A percentile compares a stretch with the other conserved stretches of the same genome.
phyloP scores from a whole-genome alignment of 2,113 vertebrate genomes.

The Cyprinodon brontotheroides region DNA sequence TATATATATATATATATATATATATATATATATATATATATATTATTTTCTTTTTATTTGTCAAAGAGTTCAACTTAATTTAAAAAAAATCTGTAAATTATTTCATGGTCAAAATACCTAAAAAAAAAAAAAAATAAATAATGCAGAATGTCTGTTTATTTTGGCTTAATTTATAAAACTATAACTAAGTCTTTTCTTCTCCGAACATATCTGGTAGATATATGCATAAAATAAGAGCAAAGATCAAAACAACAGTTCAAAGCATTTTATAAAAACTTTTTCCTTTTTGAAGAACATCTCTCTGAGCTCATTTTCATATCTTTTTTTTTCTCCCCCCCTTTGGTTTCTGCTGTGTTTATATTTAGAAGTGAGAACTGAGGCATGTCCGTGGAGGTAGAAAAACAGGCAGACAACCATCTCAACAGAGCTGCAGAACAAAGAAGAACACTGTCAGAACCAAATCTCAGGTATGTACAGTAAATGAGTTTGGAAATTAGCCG shows the following conservation, averaged over 20 bases:
- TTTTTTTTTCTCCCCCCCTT: not conserved
- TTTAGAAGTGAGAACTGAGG: conserved; percentile 44
- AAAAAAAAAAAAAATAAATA: too few relatives aligned
- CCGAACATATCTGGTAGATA: not conserved
- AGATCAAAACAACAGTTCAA: conserved; percentile 14
- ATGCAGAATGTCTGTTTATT: not conserved
- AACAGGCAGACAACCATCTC: conserved; percentile 18
- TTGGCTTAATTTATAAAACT: not conserved
- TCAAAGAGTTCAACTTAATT: too few relatives aligned
- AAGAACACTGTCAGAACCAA: conserved; percentile 19
- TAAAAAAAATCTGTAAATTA: too few relatives aligned
- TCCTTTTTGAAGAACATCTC: conserved; percentile 9
- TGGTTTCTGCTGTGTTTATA: not conserved
- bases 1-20: too few relatives aligned
- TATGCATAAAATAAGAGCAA: conserved; percentile 4
- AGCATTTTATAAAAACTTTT: not conserved
- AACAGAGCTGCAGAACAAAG: conserved; percentile 27
- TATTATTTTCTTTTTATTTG: too few relatives aligned
- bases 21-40: too few relatives aligned
- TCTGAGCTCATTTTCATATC: not conserved
- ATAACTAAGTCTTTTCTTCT: not conserved
- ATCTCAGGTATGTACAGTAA: conserved; percentile 50
- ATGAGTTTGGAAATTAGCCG: conserved; percentile 62
- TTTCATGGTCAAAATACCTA: not conserved
- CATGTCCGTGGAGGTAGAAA: conserved; percentile 31